Base-by-base conservation (phyloP, 2,797 vertebrate genomes). In the Tauraco hartlaubi region DNA sequence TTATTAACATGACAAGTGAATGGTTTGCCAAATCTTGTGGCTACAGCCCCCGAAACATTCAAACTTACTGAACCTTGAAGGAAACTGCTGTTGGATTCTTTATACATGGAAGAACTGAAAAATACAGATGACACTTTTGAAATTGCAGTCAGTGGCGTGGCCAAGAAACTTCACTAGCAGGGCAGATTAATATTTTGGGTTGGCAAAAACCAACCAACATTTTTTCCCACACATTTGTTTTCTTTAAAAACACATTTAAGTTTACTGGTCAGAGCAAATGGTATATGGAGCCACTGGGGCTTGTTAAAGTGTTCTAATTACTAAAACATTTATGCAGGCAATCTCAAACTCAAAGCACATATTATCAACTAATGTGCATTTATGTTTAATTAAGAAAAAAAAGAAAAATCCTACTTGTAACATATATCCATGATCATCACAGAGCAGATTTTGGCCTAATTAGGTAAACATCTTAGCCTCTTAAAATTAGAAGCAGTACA, bases 51-150 rank as follows among this genome's bases (percentile, higher is more conserved):
- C 78, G 74, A 56, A 92, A 90, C 85, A 81, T 76, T 91, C 67
- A 88, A 55, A 86, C 58, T 83, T 93, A 92, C 62, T 93, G 87
- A 92, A 55, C 93, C 95, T 96, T 95, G 95, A 96, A 96, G 92
- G 83, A 85, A 96, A 94, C 74, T 88, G 94, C 93, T 91, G 80
- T 39, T 94, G 90, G 85, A 90, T 92, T 91, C 92, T 89, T 96
- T 69, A 91, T 55, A 93, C 64, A 78, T 19, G 90, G 96, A 85
- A 97, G 78, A 72, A 66, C 71, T 81, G 55, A 81, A 94, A 92
- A 92, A 92, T 55, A 85, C 92, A 94, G 92, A 91, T 90, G 91
- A 94, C 92, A 92, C 85, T 91, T 86, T 67, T 33, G 90, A 96
- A 96, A 95, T 35, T 66, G 85, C 85, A 90, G 77, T 69, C 74